These are phyloP conservation scores for Embiotoca jacksoni DNA, from an alignment of 2,113 vertebrate species.

Conservation along the genomic window DNA sequence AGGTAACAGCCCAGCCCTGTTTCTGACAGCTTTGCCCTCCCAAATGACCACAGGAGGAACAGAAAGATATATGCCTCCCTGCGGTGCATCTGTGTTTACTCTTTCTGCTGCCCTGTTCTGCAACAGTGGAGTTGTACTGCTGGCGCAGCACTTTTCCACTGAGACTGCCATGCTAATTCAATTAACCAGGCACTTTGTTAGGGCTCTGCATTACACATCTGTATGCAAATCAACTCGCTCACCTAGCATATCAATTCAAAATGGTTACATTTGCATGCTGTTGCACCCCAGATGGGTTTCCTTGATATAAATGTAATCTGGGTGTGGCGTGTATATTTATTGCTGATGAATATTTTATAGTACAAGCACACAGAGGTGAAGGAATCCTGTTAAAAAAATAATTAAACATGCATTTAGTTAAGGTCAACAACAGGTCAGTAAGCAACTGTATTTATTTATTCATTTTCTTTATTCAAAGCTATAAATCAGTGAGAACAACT, in stretches of 20 bases:
- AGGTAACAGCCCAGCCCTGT: constrained; percentile 42
- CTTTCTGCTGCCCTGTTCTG: constrained; percentile 38
- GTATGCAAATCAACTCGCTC: constrained; percentile 55
- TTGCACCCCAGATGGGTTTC: constrained; percentile 29
- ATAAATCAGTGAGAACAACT: not conserved
- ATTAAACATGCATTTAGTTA: not conserved
- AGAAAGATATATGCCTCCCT: constrained; percentile 47
- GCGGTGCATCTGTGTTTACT: constrained; percentile 50
- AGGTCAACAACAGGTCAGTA: not conserved
- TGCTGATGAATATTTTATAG: constrained; percentile 55
- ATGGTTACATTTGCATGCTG: constrained; percentile 51
- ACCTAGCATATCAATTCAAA: constrained; percentile 48
- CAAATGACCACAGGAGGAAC: constrained; percentile 51
- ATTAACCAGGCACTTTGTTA: constrained; percentile 58
- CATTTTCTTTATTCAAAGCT: not conserved
- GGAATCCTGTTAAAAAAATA: not conserved
- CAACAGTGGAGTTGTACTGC: constrained; percentile 46
- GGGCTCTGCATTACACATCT: constrained; percentile 46
- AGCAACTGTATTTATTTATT: not conserved
- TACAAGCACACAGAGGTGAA: constrained; percentile 1
- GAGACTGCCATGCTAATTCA: constrained; percentile 65
- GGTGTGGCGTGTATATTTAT: constrained; percentile 48
- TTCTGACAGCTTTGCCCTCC: constrained; percentile 48
- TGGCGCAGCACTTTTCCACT: constrained; percentile 46
- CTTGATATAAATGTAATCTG: constrained; percentile 23